Conservation (phyloP, 2,113 vertebrate species). For the Pituophis catenifer region DNA sequence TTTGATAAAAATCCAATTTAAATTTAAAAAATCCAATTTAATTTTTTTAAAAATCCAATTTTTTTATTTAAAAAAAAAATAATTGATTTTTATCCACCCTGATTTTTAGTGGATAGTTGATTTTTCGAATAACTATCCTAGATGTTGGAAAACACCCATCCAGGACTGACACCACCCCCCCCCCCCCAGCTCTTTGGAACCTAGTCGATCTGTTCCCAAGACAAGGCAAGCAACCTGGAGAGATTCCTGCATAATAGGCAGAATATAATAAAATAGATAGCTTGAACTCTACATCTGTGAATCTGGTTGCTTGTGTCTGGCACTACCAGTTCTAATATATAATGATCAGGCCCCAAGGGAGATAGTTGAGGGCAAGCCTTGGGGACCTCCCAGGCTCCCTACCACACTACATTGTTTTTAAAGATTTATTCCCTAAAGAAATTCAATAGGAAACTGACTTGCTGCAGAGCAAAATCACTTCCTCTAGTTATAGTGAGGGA, state of each 20-base stretch:
- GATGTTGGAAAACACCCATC: too few relatives aligned
- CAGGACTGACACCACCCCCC: too few relatives aligned
- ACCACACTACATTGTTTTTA: neutral
- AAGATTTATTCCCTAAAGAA: neutral
- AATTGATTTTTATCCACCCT: too few relatives aligned
- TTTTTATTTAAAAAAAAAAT: too few relatives aligned
- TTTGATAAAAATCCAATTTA: too few relatives aligned
- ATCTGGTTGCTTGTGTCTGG: neutral
- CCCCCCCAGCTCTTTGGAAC: too few relatives aligned
- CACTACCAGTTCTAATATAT: neutral
- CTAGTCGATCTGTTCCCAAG: neutral
- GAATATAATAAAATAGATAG: neutral
- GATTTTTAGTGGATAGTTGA: neutral
- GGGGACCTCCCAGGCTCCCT: neutral
- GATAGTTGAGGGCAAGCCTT: neutral
- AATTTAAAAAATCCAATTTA: too few relatives aligned
- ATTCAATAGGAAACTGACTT: neutral
- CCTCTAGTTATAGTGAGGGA: neutral
- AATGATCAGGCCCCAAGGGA: neutral
- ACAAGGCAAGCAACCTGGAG: neutral
- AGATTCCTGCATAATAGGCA: neutral
- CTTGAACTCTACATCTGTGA: neutral
- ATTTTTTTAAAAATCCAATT: too few relatives aligned
- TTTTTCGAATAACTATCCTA: neutral
- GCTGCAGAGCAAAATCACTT: neutral